Conservation (phyloP, 30 jellyfish, hydroid and myxozoan species). For the Mastigias papua region DNA sequence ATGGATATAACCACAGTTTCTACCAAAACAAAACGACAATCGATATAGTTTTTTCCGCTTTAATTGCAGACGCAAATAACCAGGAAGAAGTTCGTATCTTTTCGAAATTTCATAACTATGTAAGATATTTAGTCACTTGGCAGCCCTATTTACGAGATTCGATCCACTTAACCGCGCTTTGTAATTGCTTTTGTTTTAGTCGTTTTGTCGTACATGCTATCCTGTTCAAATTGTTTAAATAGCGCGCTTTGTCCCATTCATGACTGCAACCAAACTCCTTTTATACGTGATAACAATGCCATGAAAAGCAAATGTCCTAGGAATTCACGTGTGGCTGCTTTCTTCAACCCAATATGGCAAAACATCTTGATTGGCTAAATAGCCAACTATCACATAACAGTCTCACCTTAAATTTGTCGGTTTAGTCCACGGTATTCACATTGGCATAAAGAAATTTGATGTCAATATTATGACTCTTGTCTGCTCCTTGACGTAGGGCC, state of each 20-base stretch:
- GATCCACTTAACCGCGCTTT: conserved; percentile 9
- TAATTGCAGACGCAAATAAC: neutral
- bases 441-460: too few species aligned
- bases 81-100: neutral
- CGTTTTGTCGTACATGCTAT: conserved; percentile 71
- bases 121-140: neutral
- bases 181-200: conserved; percentile 5
- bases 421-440: too few species aligned
- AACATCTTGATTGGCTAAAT: neutral
- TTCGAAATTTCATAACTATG: neutral
- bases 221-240: conserved; percentile 61
- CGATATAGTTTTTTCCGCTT: neutral
- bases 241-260: conserved; percentile 66
- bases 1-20: neutral
- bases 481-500: too few species aligned
- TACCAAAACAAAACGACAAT: neutral
- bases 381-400: too few species aligned
- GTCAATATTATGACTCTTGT: too few species aligned
- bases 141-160: neutral
- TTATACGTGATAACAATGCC: conserved; percentile 39
- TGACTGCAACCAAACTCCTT: conserved; percentile 35
- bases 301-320: neutral
- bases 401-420: too few species aligned
- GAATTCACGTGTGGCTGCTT: conserved; percentile 1
- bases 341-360: neutral